A percentile compares a stretch with the other conserved stretches of the same genome.
Evolutionary conservation across 2,797 vertebrate species (phyloP).

Genomic region (Muraenolepis orangiensis): DNA sequence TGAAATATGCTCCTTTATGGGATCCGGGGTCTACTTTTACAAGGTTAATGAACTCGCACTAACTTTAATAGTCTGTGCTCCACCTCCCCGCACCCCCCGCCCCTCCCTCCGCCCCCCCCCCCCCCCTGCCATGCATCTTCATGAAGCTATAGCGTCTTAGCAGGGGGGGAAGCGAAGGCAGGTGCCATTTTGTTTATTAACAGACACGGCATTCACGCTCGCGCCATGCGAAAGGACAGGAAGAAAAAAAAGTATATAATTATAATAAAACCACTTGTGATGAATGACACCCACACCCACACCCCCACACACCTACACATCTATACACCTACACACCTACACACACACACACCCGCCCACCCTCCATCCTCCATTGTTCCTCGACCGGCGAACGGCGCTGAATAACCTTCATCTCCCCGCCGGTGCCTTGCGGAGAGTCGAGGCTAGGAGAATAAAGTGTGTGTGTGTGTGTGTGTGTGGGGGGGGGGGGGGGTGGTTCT

Average conservation of each 20-base stretch:
- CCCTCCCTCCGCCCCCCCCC: slow-evolving; percentile 21
- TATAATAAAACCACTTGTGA: slow-evolving; percentile 55
- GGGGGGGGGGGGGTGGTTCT: slow-evolving; percentile 37
- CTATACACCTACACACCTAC: too few relatives aligned
- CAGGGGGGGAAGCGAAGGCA: slow-evolving; percentile 48
- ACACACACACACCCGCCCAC: too few relatives aligned
- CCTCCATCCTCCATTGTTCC: slow-evolving; percentile 30
- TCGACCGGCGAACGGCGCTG: slow-evolving; percentile 45
- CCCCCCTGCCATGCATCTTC: slow-evolving; percentile 68
- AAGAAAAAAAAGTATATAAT: slow-evolving; percentile 1
- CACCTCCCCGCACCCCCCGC: slow-evolving; percentile 32
- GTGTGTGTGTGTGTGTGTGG: too few relatives aligned
- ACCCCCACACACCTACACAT: too few relatives aligned
- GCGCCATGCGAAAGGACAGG: neutral
- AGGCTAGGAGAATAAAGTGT: neutral
- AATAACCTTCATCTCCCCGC: slow-evolving; percentile 52
- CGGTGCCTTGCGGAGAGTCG: slow-evolving; percentile 32
- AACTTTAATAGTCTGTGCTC: slow-evolving; percentile 66
- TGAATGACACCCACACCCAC: slow-evolving; percentile 47
- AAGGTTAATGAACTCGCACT: slow-evolving; percentile 74
- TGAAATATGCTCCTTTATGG: slow-evolving; percentile 64
- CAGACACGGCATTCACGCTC: slow-evolving; percentile 53
- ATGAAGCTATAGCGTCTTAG: slow-evolving; percentile 64
- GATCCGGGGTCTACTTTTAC: slow-evolving; percentile 60
- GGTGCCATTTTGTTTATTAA: slow-evolving; percentile 63